phyloP scores from a whole-genome alignment of 2,113 vertebrate species.

The Chroicocephalus ridibundus region DNA sequence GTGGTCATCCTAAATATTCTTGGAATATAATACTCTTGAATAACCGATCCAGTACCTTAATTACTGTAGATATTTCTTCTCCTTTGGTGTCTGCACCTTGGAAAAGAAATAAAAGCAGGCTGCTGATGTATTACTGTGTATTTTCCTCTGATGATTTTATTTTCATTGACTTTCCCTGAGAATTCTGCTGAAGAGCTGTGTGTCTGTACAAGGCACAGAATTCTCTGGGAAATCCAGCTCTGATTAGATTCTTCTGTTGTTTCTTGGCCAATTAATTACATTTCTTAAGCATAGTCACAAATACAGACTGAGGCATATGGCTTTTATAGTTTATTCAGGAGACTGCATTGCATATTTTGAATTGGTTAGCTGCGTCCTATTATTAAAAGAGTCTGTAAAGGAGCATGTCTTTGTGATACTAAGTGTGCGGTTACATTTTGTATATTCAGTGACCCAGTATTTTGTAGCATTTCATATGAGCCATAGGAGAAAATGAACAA shows the following conservation, averaged over 20 bases:
- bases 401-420: not conserved
- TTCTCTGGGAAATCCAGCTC: not conserved
- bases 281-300: not conserved
- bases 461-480: not conserved
- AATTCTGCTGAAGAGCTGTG: not conserved
- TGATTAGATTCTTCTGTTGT: not conserved
- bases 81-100: not conserved
- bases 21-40: not conserved
- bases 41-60: not conserved
- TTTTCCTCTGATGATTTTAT: not conserved
- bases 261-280: not conserved
- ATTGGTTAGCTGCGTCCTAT: not conserved
- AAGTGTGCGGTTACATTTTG: slow-evolving; percentile 29
- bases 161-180: not conserved
- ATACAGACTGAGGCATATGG: not conserved
- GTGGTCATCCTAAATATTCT: not conserved
- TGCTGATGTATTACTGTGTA: not conserved
- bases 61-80: not conserved
- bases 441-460: slow-evolving; percentile 54
- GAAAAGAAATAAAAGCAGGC: not conserved
- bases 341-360: not conserved
- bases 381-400: not conserved
- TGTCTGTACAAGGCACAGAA: not conserved
- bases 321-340: not conserved
- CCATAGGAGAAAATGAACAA: slow-evolving; percentile 26